phyloP scores from a whole-genome alignment of 1,140 invertebrate genomes.

The Pissodes strobi region DNA sequence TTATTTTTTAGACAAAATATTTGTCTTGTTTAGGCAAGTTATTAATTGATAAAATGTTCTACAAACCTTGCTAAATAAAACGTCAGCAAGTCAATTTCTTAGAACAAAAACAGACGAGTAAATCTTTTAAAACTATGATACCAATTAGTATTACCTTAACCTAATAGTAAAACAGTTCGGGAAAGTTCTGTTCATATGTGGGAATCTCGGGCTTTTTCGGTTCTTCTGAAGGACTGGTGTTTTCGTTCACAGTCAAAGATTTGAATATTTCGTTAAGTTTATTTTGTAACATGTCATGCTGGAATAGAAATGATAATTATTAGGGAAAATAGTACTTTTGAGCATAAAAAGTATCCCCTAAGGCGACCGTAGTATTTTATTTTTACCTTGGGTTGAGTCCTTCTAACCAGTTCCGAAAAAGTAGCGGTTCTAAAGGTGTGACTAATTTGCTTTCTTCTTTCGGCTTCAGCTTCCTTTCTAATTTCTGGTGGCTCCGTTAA shows the following conservation, averaged over 20 bases:
- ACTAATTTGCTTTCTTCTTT: slow-evolving; percentile 74
- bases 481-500: slow-evolving; percentile 76
- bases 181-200: slow-evolving; percentile 85
- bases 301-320: too few relatives aligned
- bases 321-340: too few relatives aligned
- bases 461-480: slow-evolving; percentile 71
- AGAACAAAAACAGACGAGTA: too few relatives aligned
- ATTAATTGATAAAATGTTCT: neutral
- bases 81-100: neutral
- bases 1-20: neutral
- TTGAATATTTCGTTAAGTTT: slow-evolving; percentile 92
- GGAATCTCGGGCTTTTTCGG: slow-evolving; percentile 57
- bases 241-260: slow-evolving; percentile 62
- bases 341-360: too few relatives aligned
- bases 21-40: too few relatives aligned
- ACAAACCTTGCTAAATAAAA: too few relatives aligned
- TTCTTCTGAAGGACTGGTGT: slow-evolving; percentile 53
- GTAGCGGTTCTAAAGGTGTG: slow-evolving; percentile 83
- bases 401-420: slow-evolving; percentile 83
- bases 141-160: slow-evolving; percentile 46
- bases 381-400: slow-evolving; percentile 85
- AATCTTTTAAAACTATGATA: neutral
- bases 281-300: slow-evolving; percentile 86
- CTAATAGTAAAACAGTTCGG: slow-evolving; percentile 87
- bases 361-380: too few relatives aligned